A percentile compares a stretch with the other conserved stretches of the same genome.
Evolutionary conservation across 1,140 invertebrate species (phyloP).

Genomic region (Papilio helenus): DNA sequence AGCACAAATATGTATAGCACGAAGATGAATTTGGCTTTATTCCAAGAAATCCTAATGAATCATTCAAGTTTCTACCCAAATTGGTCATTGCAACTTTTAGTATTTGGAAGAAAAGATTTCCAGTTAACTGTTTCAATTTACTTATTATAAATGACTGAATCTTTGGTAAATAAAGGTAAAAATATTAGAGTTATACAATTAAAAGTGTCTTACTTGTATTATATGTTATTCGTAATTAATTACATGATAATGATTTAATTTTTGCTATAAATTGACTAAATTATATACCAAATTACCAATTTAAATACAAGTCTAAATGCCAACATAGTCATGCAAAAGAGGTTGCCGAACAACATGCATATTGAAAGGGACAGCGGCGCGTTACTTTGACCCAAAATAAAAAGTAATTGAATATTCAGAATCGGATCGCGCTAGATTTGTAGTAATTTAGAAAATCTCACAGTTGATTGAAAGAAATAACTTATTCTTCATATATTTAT

Average conservation of each 20-base stretch:
- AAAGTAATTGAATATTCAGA: conserved; percentile 37
- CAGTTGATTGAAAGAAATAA: conserved; percentile 32
- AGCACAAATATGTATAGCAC: neutral
- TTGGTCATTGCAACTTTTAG: neutral
- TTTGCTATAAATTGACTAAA: conserved; percentile 3
- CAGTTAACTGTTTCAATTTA: neutral
- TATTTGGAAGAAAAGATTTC: neutral
- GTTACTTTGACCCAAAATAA: conserved; percentile 41
- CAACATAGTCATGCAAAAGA: conserved; percentile 21
- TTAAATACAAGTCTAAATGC: conserved; percentile 18
- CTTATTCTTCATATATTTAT: neutral
- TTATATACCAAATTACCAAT: conserved; percentile 30
- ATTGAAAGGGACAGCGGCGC: conserved; percentile 35
- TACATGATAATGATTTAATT: neutral
- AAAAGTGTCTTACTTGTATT: neutral
- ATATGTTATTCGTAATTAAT: neutral
- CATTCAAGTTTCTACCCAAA: neutral
- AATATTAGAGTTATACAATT: too few species aligned
- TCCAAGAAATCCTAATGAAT: neutral
- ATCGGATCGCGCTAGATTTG: conserved; percentile 24
- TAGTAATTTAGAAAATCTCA: conserved; percentile 36
- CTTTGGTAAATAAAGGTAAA: too few species aligned
- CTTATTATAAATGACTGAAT: neutral
- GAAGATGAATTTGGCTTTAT: neutral
- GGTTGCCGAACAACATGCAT: conserved; percentile 30